Base-by-base conservation (phyloP, 2,797 vertebrate species). In the Eospalax fontanierii region DNA sequence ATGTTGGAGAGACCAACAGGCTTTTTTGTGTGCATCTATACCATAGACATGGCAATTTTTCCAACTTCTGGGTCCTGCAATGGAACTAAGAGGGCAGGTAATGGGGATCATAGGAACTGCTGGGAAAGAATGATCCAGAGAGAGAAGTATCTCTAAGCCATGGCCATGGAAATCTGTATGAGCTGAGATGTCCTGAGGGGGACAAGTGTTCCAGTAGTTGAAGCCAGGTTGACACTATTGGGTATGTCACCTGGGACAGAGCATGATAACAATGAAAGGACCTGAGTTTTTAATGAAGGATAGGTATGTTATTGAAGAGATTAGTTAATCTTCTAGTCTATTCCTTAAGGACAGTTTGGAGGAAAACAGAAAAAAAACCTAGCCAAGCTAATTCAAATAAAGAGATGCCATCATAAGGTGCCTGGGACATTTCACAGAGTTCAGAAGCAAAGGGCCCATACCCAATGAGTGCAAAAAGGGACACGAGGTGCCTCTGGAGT, bases 321-420 rank as follows among this genome's bases (percentile, higher is more conserved):
- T 84, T 81, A 95, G 66, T 30, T 33, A n/a, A 80, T 14, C 6
- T 91, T n/a, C n/a, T 40, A 63, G 10, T 93, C 63, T 85, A 28
- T 87, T 12, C 59, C 2, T 24, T 91, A 54, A 73, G 76, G 28
- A 87, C 7, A 87, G 4, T 84, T 11, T 38, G 43, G 33, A 91
- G 21, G 28, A 83, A 95, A 80, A 74, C 33, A 65, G 38, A n/a
- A 78, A 78, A 19, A 24, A 91, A 70, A 87, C 5, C 16, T 65
- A 91, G 28, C 6, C 33, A 26, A 90, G 35, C 46, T 87, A n/a
- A 76, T 87, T 87, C 50, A 90, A 74, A 57, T 38, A 57, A 74
- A 92, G 38, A 75, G 30, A 87, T 2, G 40, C 50, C 30, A 63
- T 22, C 81, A 2, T 54, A 89, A 79, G 79, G 28, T 65, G 7